Conservation (phyloP, 2,797 vertebrate species). For the Pseudomugil gertrudae region DNA sequence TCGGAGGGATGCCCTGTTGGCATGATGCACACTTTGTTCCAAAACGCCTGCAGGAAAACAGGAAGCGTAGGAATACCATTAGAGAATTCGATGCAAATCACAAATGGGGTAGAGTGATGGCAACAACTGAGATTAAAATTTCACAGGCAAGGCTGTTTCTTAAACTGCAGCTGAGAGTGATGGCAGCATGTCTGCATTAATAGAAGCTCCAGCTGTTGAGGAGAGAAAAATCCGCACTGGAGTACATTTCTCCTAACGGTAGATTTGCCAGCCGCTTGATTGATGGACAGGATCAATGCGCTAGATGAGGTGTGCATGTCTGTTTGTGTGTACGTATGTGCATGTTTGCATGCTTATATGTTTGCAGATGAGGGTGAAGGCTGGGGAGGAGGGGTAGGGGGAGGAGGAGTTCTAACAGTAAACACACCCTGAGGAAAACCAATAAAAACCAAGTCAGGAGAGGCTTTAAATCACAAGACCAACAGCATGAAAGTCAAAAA, state of each 20-base stretch:
- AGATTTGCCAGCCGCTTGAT: conserved; percentile 69
- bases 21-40: conserved; percentile 98
- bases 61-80: conserved; percentile 24
- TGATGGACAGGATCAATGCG: conserved; percentile 75
- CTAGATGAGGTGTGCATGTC: conserved; percentile 25
- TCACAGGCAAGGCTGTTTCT: conserved; percentile 50
- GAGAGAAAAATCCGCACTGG: conserved; percentile 56
- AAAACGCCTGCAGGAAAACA: conserved; percentile 86
- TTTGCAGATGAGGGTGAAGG: conserved; percentile 68
- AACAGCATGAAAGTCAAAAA: conserved; percentile 75
- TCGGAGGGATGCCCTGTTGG: conserved; percentile 97
- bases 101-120: conserved; percentile 26
- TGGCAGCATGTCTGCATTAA: conserved; percentile 41
- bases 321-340: conserved; percentile 24
- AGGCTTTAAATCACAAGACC: conserved; percentile 77
- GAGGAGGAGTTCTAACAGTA: conserved; percentile 63
- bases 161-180: conserved; percentile 58
- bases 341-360: conserved; percentile 67
- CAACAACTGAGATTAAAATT: conserved; percentile 54
- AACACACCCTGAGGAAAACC: conserved; percentile 73
- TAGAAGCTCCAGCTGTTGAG: conserved; percentile 63
- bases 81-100: conserved; percentile 28
- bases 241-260: conserved; percentile 70
- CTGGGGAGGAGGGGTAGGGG: conserved; percentile 34
- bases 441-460: conserved; percentile 79